phyloP scores from a whole-genome alignment of 2,888 invertebrate species.

The Cheilosia pagana region DNA sequence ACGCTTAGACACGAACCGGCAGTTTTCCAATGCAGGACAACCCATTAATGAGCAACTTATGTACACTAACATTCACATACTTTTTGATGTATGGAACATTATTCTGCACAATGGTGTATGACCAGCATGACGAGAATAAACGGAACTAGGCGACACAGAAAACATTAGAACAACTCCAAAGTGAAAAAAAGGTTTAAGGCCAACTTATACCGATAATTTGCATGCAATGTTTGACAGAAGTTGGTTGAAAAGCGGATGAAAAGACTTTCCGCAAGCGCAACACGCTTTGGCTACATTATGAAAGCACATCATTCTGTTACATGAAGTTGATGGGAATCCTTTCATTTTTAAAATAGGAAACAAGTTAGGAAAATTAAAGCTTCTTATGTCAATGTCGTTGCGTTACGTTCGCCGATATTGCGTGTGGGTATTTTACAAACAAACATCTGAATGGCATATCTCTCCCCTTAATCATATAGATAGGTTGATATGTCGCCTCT shows the following conservation, averaged over 20 bases:
- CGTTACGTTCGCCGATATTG: no score
- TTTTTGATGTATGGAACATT: constrained; percentile 29
- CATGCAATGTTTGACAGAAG: constrained; percentile 15
- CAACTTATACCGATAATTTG: constrained; percentile 24
- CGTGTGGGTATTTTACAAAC: no score
- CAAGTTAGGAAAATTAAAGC: no score
- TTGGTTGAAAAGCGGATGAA: not conserved
- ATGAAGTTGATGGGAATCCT: not conserved
- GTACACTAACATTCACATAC: not conserved
- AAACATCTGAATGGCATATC: no score
- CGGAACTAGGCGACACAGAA: constrained; percentile 43
- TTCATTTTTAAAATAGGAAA: not conserved
- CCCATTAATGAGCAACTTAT: constrained; percentile 45
- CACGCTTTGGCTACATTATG: not conserved
- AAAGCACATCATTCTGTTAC: not conserved
- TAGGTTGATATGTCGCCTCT: no score
- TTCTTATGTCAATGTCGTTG: no score
- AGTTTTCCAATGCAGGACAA: constrained; percentile 62
- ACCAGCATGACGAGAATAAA: constrained; percentile 13
- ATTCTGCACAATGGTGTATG: constrained; percentile 67
- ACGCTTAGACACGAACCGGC: constrained; percentile 66
- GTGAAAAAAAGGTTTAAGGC: constrained; percentile 21
- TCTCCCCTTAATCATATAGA: no score
- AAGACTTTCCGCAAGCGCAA: not conserved
- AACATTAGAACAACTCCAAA: constrained; percentile 14